Evolutionary conservation across 92 coral and sea anemone species (phyloP).

Genomic region (Pocillopora meandrina): DNA sequence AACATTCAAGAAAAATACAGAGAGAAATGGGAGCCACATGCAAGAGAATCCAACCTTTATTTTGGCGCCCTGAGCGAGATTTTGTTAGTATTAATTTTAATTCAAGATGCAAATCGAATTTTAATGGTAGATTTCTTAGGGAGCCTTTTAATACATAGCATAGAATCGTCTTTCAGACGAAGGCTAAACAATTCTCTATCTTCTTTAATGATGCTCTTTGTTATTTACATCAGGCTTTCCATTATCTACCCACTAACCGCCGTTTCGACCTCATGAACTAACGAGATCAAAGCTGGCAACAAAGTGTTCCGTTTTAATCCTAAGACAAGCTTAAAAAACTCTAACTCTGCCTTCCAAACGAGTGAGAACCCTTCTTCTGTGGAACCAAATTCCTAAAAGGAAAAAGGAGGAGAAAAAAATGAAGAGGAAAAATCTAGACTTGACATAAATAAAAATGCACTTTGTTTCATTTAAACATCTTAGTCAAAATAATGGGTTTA

Average conservation of each 20-base stretch:
- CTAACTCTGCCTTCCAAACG: background rate
- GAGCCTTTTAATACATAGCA: background rate
- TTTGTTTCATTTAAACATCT: constrained; percentile 15
- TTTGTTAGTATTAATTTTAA: constrained; percentile 7
- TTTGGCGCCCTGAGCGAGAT: constrained; percentile 14
- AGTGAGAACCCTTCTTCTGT: background rate
- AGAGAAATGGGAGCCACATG: background rate
- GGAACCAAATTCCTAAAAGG: background rate
- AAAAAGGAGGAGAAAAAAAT: background rate
- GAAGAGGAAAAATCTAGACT: background rate
- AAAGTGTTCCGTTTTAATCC: background rate
- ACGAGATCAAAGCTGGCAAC: constrained; percentile 1
- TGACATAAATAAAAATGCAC: constrained; percentile 33
- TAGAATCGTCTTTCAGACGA: constrained; percentile 1
- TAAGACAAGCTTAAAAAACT: background rate
- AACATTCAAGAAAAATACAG: background rate
- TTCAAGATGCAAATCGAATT: constrained; percentile 12
- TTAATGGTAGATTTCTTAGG: constrained; percentile 11
- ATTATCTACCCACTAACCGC: constrained; percentile 34
- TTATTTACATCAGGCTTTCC: constrained; percentile 21
- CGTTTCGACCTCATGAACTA: constrained; percentile 21
- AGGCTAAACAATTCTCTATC: constrained; percentile 30
- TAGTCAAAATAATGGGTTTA: constrained; percentile 25
- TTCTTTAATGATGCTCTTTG: constrained; percentile 6
- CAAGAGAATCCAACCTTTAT: constrained; percentile 1